Evolutionary conservation across 2,113 vertebrate genomes (phyloP).

Genomic region (Lichenostomus cassidix): DNA sequence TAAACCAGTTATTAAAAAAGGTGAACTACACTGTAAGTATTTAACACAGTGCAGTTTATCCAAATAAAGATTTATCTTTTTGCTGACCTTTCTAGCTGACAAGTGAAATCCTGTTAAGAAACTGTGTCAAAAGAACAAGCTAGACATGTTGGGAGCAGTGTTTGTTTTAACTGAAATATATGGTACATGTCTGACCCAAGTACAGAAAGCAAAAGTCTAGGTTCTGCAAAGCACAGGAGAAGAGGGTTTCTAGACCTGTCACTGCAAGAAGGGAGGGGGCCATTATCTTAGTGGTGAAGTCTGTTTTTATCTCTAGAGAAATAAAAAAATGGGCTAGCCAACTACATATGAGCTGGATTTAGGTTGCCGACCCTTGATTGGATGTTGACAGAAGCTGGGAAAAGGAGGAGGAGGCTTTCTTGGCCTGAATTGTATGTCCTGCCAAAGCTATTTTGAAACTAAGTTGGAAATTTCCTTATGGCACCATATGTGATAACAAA

Average conservation of each 20-base stretch:
- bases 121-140: constrained; percentile 3
- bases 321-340: background rate
- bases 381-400: constrained; percentile 38
- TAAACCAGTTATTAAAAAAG: background rate
- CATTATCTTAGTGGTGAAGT: background rate
- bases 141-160: background rate
- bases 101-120: constrained; percentile 10
- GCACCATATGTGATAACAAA: constrained; percentile 22
- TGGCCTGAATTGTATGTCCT: background rate
- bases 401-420: background rate
- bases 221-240: background rate
- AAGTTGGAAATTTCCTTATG: constrained; percentile 38
- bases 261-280: background rate
- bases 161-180: background rate
- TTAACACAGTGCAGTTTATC: background rate
- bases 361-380: background rate
- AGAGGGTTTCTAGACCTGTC: background rate
- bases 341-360: background rate
- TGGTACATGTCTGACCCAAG: background rate
- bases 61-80: constrained; percentile 17
- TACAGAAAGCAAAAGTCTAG: background rate
- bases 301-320: background rate
- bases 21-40: background rate
- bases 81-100: background rate
- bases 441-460: constrained; percentile 32